phyloP scores from a whole-genome alignment of 2,888 invertebrate genomes.

The Kuschelorhynchus macadamiae region DNA sequence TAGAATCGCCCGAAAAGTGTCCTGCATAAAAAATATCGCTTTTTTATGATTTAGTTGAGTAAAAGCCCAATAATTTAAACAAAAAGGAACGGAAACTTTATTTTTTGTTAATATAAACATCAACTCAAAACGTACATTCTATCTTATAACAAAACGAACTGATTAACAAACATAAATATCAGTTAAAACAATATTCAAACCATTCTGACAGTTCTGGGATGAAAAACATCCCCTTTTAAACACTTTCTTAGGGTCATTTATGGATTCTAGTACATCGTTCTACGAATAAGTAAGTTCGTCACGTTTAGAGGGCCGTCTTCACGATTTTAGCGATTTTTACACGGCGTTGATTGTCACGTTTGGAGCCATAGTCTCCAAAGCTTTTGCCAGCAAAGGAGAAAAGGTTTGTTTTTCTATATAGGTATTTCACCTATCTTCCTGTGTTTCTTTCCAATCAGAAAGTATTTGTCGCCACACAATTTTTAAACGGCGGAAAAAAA shows the following conservation, averaged over 20 bases:
- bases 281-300: conserved; percentile 25
- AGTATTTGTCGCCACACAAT: not conserved
- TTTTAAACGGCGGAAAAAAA: too few relatives aligned
- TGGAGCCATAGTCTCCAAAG: conserved; percentile 6
- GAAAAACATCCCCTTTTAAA: conserved; percentile 22
- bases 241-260: conserved; percentile 28
- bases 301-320: conserved; percentile 38
- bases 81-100: too few relatives aligned
- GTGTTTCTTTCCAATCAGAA: conserved; percentile 22
- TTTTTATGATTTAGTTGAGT: too few relatives aligned
- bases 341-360: conserved; percentile 29
- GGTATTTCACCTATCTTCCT: conserved; percentile 21
- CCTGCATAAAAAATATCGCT: too few relatives aligned
- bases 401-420: conserved; percentile 24
- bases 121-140: too few relatives aligned
- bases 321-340: conserved; percentile 40
- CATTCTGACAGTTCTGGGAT: too few relatives aligned
- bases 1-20: too few relatives aligned
- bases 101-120: too few relatives aligned
- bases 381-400: conserved; percentile 17
- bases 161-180: too few relatives aligned
- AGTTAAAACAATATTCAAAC: too few relatives aligned
- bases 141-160: too few relatives aligned
- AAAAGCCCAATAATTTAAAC: too few relatives aligned
- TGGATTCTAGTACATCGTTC: conserved; percentile 29